These are phyloP conservation scores for Notodonta dromedarius DNA, from an alignment of 2,888 invertebrate genomes.

Conservation along the genomic window DNA sequence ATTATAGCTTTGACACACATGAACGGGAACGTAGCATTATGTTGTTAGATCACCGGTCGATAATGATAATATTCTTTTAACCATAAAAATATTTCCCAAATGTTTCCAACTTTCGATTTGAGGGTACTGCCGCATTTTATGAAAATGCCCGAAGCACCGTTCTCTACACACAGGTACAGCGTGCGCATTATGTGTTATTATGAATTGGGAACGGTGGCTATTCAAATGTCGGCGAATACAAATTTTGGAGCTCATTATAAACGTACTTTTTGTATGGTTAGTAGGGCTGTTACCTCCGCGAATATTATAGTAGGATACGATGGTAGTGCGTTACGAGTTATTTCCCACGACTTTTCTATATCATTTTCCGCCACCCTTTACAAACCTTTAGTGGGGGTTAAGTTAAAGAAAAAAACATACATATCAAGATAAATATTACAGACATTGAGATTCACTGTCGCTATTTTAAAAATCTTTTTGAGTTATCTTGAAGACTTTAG, in stretches of 20 bases:
- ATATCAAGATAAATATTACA: too few species aligned
- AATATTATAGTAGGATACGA: not conserved
- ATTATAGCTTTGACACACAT: too few species aligned
- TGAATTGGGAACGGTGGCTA: constrained; percentile 47
- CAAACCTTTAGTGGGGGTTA: too few species aligned
- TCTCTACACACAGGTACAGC: not conserved
- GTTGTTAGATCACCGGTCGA: not conserved
- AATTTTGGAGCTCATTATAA: constrained; percentile 53
- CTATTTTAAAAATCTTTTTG: too few species aligned
- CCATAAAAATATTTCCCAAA: not conserved
- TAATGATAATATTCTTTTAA: not conserved
- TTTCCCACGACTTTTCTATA: too few species aligned
- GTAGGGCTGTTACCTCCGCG: constrained; percentile 4
- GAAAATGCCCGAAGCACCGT: constrained; percentile 29
- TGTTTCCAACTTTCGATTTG: constrained; percentile 1
- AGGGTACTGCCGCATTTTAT: constrained; percentile 27
- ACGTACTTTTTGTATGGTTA: constrained; percentile 24
- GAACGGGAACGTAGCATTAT: too few species aligned
- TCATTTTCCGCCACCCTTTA: too few species aligned
- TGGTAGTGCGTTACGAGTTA: too few species aligned
- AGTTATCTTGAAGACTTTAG: too few species aligned
- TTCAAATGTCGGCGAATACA: constrained; percentile 54
- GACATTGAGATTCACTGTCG: too few species aligned
- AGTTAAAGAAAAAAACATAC: too few species aligned
- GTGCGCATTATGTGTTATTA: constrained; percentile 21